Percentiles rank a stretch among this genome's conserved stretches.
Conservation (phyloP, 2,888 invertebrate species). For the Lomographa bimaculata region DNA sequence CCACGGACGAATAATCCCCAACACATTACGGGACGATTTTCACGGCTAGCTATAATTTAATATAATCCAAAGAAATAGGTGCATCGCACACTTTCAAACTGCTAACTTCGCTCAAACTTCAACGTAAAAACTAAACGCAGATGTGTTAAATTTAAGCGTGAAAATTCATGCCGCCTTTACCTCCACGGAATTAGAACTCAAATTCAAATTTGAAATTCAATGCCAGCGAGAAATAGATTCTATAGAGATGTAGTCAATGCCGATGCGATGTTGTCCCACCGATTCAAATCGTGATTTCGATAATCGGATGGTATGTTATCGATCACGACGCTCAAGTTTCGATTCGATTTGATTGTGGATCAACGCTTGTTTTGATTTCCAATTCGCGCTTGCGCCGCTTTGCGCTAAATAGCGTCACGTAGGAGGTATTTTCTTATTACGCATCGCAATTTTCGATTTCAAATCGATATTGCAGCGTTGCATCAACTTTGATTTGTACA, state of each 20-base stretch:
- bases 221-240: conserved; percentile 32
- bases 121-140: conserved; percentile 33
- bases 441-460: conserved; percentile 70
- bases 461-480: conserved; percentile 56
- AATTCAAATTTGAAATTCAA: conserved; percentile 41
- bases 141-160: conserved; percentile 17
- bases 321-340: conserved; percentile 78
- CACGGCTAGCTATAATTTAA: conserved; percentile 83
- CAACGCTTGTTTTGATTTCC: conserved; percentile 81
- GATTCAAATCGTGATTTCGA: conserved; percentile 76
- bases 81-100: conserved; percentile 53
- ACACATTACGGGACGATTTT: conserved; percentile 81
- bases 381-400: conserved; percentile 80
- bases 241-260: conserved; percentile 36
- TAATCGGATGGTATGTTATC: conserved; percentile 77
- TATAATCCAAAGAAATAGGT: conserved; percentile 83
- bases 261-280: conserved; percentile 36
- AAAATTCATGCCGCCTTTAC: conserved; percentile 15
- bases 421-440: conserved; percentile 59
- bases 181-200: conserved; percentile 43
- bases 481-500: conserved; percentile 39
- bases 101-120: conserved; percentile 40
- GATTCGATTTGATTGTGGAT: conserved; percentile 78
- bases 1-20: conserved; percentile 75
- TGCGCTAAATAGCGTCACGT: conserved; percentile 81